Conservation (phyloP, 2,888 invertebrate species). For the Machimus rusticus region DNA sequence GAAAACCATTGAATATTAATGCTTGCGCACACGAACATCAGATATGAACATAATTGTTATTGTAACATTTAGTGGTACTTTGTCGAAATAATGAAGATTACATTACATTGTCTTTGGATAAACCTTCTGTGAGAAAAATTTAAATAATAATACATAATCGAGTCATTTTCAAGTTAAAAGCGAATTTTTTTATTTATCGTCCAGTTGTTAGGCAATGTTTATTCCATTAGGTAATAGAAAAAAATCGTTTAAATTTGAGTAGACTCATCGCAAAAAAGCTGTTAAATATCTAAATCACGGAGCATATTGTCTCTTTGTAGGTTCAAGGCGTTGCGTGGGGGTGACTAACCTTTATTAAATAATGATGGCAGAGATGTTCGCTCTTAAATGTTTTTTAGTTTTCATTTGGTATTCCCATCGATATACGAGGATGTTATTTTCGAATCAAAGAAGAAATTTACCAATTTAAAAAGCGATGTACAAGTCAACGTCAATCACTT, state of each 20-base stretch:
- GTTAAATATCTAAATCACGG: neutral
- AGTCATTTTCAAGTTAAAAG: neutral
- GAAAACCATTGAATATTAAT: neutral
- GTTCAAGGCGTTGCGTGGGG: neutral
- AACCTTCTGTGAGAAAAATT: neutral
- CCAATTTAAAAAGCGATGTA: neutral
- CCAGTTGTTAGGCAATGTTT: neutral
- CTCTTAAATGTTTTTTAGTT: neutral
- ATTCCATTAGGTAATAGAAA: neutral
- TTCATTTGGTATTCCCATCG: neutral
- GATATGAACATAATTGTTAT: neutral
- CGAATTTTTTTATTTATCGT: neutral
- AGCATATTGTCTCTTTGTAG: neutral
- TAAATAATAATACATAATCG: neutral
- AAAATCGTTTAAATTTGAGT: neutral
- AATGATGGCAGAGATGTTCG: neutral
- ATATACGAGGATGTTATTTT: neutral
- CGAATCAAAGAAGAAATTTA: neutral
- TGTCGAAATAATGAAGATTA: neutral
- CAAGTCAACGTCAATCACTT: neutral
- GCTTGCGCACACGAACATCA: neutral
- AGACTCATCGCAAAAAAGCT: neutral
- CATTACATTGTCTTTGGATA: neutral
- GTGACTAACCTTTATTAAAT: neutral
- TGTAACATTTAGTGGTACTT: neutral